These are phyloP conservation scores for Cantharis rustica DNA, from an alignment of 2,888 invertebrate genomes.

Conservation along the genomic window DNA sequence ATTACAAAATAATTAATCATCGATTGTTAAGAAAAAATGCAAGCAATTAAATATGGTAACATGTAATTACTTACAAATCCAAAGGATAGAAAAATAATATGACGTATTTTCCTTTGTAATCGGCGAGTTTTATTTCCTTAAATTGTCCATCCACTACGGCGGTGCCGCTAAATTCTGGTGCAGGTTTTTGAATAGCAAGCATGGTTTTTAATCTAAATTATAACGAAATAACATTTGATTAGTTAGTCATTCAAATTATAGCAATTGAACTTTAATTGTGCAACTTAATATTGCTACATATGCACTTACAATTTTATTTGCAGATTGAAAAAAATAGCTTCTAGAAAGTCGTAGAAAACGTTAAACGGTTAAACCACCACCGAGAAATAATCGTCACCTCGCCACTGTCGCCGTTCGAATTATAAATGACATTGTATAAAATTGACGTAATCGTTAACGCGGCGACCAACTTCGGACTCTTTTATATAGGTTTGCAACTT, in stretches of 20 bases:
- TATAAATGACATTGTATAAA: background rate
- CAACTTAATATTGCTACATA: background rate
- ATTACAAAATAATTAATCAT: background rate
- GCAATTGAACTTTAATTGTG: background rate
- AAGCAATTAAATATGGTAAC: background rate
- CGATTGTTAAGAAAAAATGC: background rate
- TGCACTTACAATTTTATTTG: background rate
- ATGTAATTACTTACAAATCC: slow-evolving; percentile 64
- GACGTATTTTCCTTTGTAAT: slow-evolving; percentile 87
- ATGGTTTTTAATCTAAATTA: background rate
- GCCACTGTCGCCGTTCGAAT: background rate
- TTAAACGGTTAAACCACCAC: background rate
- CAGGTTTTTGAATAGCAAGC: slow-evolving; percentile 64
- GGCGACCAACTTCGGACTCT: background rate
- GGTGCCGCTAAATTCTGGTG: slow-evolving; percentile 78
- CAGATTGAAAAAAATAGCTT: background rate
- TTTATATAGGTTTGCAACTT: background rate
- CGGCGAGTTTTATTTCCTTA: slow-evolving; percentile 75
- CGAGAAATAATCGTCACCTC: no score
- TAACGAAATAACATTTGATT: background rate
- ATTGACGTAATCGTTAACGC: background rate
- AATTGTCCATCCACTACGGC: slow-evolving; percentile 85
- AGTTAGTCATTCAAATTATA: background rate
- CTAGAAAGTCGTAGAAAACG: background rate
- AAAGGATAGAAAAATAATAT: slow-evolving; percentile 91